Evolutionary conservation across 1,140 invertebrate genomes (phyloP), one percentile per base, ranked within the genome.

Genomic region (Latrodectus geometricus): DNA sequence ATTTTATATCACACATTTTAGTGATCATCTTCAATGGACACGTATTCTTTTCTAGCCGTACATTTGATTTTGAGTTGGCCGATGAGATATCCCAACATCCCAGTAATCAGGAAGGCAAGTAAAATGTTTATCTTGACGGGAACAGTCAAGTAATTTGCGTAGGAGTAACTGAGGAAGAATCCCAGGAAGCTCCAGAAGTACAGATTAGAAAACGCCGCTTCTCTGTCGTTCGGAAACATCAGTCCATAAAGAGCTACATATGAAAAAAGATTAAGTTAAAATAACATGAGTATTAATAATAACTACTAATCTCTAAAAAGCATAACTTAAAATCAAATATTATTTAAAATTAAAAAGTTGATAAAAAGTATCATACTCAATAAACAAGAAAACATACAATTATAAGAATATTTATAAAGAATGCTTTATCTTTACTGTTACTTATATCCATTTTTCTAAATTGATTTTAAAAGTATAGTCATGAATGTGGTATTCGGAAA

Each of bases 131-230:
- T 69, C n/a, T 84, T 84, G 61, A 84, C 56, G 49, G 82, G 35
- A 8, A 84, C 73, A 2, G 82, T 23, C 15, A 86, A 78, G 83
- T 77, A 77, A 48, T 86, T 86, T 49, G 83, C 83, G 17, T 86
- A 86, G 12, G 83, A 86, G 52, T 86, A 86, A 15, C 83, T 77
- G 8, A 86, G 75, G 23, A 86, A 78, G 23, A 56, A 86, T 9
- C 83, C 83, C 8, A 86, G 66, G 52, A 86, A 86, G 21, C 83
- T 86, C 83, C 83, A 86, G 52, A 86, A 86, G 54, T 76, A 86
- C 7, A 86, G 49, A 9, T 86, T 86, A 15, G 83, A 86, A 49
- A 86, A 86, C 20, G 74, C 83, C 4, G 83, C 83, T 15, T 86
- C 83, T 20, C 83, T 23, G 23, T 86, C 83, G 21, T 78, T 77